phyloP scores from a whole-genome alignment of 2,888 invertebrate species.

The Leucophenga maculata region DNA sequence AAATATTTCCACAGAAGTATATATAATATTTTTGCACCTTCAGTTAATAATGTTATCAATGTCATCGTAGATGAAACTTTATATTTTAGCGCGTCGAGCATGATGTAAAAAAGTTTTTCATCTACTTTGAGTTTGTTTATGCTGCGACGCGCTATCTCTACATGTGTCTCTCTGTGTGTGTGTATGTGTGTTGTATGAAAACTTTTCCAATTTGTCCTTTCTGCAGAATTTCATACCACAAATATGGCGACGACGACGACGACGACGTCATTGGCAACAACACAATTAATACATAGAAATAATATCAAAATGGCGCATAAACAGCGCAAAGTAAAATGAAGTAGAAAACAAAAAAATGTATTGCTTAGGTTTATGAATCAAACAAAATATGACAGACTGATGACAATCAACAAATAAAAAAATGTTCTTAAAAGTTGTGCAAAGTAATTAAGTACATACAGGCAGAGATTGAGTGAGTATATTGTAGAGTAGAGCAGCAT shows the following conservation, averaged over 20 bases:
- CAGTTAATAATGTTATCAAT: slow-evolving; percentile 29
- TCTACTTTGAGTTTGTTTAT: not conserved
- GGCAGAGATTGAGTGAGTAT: not conserved
- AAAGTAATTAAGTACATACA: not conserved
- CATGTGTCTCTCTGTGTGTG: not conserved
- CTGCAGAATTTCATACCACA: not conserved
- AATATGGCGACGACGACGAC: not conserved
- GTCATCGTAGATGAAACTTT: slow-evolving; percentile 14
- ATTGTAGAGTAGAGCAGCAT: too few species aligned
- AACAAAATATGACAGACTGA: not conserved
- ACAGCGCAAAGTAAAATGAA: not conserved
- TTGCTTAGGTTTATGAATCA: not conserved
- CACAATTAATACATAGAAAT: not conserved
- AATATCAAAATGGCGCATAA: not conserved
- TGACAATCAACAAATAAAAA: not conserved
- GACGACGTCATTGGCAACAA: not conserved
- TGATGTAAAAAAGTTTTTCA: not conserved
- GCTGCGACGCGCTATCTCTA: too few species aligned
- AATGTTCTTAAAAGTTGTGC: not conserved
- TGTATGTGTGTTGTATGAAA: not conserved
- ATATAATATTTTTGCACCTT: not conserved
- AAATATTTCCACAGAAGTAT: too few species aligned
- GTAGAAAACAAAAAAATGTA: not conserved
- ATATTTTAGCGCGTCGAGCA: not conserved
- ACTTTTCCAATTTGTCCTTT: slow-evolving; percentile 10